A percentile compares a stretch with the other conserved stretches of the same genome.
phyloP scores from a whole-genome alignment of 2,113 vertebrate species.

The Tonatia bakeri region DNA sequence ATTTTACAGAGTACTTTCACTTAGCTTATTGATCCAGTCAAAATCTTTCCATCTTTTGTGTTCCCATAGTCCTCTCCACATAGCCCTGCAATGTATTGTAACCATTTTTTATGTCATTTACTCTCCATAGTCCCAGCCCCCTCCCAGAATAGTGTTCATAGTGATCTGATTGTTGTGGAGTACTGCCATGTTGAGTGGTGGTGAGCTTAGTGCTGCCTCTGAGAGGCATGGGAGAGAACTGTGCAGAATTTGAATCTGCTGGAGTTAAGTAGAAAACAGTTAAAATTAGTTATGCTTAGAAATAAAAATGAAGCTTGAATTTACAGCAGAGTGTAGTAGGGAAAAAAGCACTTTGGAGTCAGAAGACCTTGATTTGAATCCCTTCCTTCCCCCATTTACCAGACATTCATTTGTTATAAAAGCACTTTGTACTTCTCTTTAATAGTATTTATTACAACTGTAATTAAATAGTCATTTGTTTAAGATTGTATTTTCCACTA shows the following conservation, averaged over 20 bases:
- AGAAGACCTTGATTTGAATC: conserved; percentile 32
- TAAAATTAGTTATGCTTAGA: conserved; percentile 36
- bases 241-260: background rate
- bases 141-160: background rate
- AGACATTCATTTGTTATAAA: conserved; percentile 34
- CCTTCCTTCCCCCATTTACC: background rate
- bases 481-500: conserved; percentile 23
- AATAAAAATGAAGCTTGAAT: conserved; percentile 13
- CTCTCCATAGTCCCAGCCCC: background rate
- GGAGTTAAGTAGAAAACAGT: conserved; percentile 5
- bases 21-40: background rate
- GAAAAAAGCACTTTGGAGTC: background rate
- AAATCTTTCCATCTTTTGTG: background rate
- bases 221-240: background rate
- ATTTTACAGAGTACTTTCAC: background rate
- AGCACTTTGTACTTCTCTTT: background rate
- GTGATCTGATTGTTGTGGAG: background rate
- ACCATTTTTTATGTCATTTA: background rate
- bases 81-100: background rate
- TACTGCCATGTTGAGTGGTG: background rate
- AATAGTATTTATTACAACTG: background rate
- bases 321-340: background rate
- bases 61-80: background rate
- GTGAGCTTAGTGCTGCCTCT: background rate
- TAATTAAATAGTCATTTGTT: conserved; percentile 7